Conservation (phyloP, 2,113 vertebrate genomes). For the Macquaria ambigua region DNA sequence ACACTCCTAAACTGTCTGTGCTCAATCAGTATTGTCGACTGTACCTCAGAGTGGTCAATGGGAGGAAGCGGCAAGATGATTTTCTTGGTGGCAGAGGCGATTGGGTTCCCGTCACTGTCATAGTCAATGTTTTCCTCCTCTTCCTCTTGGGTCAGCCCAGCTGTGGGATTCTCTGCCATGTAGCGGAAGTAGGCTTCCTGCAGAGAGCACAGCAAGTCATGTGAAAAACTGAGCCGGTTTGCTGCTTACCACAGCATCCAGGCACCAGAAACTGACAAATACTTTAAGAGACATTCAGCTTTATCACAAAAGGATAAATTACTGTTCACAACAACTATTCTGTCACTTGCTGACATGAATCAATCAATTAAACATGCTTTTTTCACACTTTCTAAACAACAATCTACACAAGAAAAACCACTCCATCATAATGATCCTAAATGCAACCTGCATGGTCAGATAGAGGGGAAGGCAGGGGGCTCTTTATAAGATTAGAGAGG, state of each 20-base stretch:
- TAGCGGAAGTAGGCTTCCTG: slow-evolving; percentile 99
- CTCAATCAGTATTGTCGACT: background rate
- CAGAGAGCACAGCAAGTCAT: slow-evolving; percentile 80
- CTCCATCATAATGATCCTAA: slow-evolving; percentile 35
- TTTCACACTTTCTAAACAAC: slow-evolving; percentile 11
- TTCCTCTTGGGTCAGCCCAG: slow-evolving; percentile 94
- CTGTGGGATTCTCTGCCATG: slow-evolving; percentile 99
- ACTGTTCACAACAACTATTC: background rate
- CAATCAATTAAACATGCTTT: slow-evolving; percentile 40
- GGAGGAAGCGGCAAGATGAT: slow-evolving; percentile 96
- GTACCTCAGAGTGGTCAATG: slow-evolving; percentile 97
- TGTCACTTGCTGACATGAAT: background rate
- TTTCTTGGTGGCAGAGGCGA: slow-evolving; percentile 91
- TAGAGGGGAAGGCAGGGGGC: background rate
- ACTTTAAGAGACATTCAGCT: slow-evolving; percentile 28
- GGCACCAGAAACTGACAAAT: slow-evolving; percentile 5
- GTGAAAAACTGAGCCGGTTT: slow-evolving; percentile 50
- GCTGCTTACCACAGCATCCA: slow-evolving; percentile 21
- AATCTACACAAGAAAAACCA: slow-evolving; percentile 28
- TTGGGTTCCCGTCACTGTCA: slow-evolving; percentile 98
- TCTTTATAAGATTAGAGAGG: slow-evolving; percentile 36
- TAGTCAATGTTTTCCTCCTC: slow-evolving; percentile 98
- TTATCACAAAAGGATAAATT: slow-evolving; percentile 1
- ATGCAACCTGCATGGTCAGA: slow-evolving; percentile 53
- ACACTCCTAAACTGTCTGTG: background rate